phyloP scores from a whole-genome alignment of 2,888 invertebrate species.

The Meiosimyza platycephala region DNA sequence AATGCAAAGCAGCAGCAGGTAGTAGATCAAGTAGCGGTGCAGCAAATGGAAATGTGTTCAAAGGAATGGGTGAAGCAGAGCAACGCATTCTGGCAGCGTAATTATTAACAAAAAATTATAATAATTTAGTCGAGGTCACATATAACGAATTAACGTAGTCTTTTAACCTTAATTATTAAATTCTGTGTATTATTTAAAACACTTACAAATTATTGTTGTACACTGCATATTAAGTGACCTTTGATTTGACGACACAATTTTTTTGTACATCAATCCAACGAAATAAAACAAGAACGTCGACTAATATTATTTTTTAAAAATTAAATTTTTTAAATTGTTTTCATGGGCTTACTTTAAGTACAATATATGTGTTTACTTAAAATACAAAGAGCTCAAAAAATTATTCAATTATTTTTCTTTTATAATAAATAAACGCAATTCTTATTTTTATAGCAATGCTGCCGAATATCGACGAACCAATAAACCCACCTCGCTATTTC shows the following conservation, averaged over 20 bases:
- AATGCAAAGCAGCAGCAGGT: slow-evolving; percentile 71
- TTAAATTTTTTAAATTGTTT: slow-evolving; percentile 22
- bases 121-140: too few species aligned
- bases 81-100: slow-evolving; percentile 55
- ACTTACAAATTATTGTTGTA: too few species aligned
- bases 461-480: slow-evolving; percentile 61
- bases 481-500: slow-evolving; percentile 52
- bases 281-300: too few species aligned
- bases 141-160: too few species aligned
- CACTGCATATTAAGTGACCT: too few species aligned
- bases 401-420: too few species aligned
- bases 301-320: neutral
- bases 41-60: slow-evolving; percentile 47
- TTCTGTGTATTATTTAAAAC: too few species aligned
- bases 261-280: too few species aligned
- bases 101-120: slow-evolving; percentile 27
- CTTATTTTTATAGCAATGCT: slow-evolving; percentile 52
- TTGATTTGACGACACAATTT: too few species aligned
- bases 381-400: too few species aligned
- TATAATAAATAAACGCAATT: slow-evolving; percentile 17
- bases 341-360: neutral
- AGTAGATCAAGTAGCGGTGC: slow-evolving; percentile 44
- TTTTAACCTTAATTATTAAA: too few species aligned
- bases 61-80: slow-evolving; percentile 44
- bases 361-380: too few species aligned